Percentiles rank a stretch among this genome's conserved stretches.
phyloP scores from a whole-genome alignment of 2,797 vertebrate species.

The Amphiprion clarkii region DNA sequence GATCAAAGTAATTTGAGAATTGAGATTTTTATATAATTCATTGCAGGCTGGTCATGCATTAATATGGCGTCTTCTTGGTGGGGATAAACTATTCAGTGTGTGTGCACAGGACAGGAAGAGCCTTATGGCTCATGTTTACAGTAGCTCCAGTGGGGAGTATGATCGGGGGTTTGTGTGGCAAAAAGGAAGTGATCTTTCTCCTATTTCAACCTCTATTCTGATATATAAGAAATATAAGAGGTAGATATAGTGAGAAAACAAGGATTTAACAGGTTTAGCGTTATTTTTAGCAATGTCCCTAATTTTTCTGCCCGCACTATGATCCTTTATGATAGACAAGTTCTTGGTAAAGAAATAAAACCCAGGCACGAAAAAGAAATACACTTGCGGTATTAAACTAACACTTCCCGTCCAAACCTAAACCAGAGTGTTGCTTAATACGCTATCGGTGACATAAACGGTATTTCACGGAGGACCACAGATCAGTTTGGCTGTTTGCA shows the following conservation, averaged over 20 bases:
- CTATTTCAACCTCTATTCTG: conserved; percentile 6
- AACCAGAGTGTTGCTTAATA: conserved; percentile 14
- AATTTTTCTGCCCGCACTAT: neutral
- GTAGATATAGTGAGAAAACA: neutral
- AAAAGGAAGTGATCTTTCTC: conserved; percentile 17
- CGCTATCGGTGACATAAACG: conserved; percentile 9
- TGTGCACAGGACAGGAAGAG: conserved; percentile 40
- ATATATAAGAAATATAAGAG: neutral
- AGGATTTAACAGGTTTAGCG: neutral
- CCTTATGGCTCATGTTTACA: conserved; percentile 38
- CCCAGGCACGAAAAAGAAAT: neutral
- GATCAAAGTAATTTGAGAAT: conserved; percentile 38
- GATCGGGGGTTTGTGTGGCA: conserved; percentile 8
- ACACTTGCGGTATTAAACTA: conserved; percentile 6
- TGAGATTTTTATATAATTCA: conserved; percentile 42
- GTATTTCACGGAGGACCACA: conserved; percentile 26
- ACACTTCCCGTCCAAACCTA: conserved; percentile 15
- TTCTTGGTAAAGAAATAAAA: conserved; percentile 14
- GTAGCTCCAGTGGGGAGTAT: conserved; percentile 26
- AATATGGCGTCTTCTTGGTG: conserved; percentile 1
- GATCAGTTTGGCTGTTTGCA: conserved; percentile 36
- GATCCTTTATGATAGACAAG: neutral
- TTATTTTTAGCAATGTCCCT: neutral
- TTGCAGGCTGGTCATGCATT: conserved; percentile 22
- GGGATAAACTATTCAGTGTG: conserved; percentile 21